Evolutionary conservation across 2,888 invertebrate genomes (phyloP).

Genomic region (Catotricha subobsoleta): DNA sequence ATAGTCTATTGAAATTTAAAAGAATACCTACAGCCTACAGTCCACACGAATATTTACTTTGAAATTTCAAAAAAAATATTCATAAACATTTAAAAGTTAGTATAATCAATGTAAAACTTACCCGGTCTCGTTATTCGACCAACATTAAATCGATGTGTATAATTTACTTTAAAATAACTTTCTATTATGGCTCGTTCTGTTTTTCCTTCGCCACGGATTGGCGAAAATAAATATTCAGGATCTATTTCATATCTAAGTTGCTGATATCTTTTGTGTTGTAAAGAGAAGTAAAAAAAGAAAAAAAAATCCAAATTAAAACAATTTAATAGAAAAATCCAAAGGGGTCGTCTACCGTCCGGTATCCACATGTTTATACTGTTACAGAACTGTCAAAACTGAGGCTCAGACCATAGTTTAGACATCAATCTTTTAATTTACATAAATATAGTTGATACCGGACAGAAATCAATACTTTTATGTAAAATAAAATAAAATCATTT

Average conservation of each 20-base stretch:
- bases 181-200: slow-evolving; percentile 65
- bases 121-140: slow-evolving; percentile 77
- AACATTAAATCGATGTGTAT: slow-evolving; percentile 67
- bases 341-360: neutral
- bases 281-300: neutral
- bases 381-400: neutral
- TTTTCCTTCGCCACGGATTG: slow-evolving; percentile 71
- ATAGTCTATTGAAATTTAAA: no score
- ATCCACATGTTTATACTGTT: neutral
- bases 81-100: no score
- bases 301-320: neutral
- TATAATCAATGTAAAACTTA: no score
- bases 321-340: neutral
- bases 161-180: slow-evolving; percentile 71
- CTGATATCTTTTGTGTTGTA: slow-evolving; percentile 40
- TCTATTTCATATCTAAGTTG: slow-evolving; percentile 76
- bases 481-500: neutral
- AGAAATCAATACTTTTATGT: neutral
- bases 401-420: no score
- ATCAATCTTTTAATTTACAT: no score
- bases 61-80: no score
- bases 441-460: no score
- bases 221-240: slow-evolving; percentile 84
- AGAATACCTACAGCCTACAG: no score
- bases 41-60: no score